These are phyloP conservation scores for Geotrypetes seraphini DNA, from an alignment of 2,797 vertebrate species.

Conservation along the genomic window DNA sequence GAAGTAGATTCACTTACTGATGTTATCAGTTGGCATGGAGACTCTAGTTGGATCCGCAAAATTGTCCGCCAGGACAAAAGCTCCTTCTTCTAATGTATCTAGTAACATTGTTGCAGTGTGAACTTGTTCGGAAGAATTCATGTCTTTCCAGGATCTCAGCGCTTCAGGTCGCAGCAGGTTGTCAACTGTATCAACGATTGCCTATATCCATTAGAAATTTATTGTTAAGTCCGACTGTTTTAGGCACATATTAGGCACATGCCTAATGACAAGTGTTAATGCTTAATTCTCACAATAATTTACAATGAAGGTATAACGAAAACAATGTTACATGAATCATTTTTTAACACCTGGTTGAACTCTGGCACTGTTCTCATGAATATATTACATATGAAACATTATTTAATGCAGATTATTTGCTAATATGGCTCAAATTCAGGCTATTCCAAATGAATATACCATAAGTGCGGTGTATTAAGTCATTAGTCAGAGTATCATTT, in stretches of 20 bases:
- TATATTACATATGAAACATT: too few species aligned
- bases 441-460: too few species aligned
- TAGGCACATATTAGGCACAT: too few species aligned
- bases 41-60: constrained; percentile 91
- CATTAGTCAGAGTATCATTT: too few species aligned
- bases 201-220: constrained; percentile 73
- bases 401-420: too few species aligned
- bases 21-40: constrained; percentile 94
- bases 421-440: too few species aligned
- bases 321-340: constrained; percentile 18
- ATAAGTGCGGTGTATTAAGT: too few species aligned
- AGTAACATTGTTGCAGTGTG: constrained; percentile 96
- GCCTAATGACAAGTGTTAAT: constrained; percentile 32
- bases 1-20: constrained; percentile 82
- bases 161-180: constrained; percentile 92
- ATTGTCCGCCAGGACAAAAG: constrained; percentile 95
- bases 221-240: constrained; percentile 36
- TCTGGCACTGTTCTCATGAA: too few species aligned
- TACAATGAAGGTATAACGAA: constrained; percentile 32
- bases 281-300: constrained; percentile 43
- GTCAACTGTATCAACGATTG: constrained; percentile 96
- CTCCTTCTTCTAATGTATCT: constrained; percentile 95
- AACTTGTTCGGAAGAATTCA: constrained; percentile 95
- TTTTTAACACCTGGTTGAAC: constrained; percentile 11
- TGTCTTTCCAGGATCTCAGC: constrained; percentile 92